phyloP scores from a whole-genome alignment of 2,113 vertebrate species.

The Tichodroma muraria region DNA sequence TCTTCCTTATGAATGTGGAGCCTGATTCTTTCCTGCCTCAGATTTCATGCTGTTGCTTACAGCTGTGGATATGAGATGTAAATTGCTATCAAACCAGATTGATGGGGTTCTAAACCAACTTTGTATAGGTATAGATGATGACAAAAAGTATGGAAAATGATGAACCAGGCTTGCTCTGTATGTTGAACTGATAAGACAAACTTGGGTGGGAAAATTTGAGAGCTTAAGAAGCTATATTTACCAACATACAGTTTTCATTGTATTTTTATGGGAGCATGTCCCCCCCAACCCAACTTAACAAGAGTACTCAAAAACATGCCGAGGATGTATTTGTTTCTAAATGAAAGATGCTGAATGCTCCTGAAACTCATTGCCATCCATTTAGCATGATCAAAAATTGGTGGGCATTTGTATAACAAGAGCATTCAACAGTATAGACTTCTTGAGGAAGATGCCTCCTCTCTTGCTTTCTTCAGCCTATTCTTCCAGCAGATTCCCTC shows the following conservation, averaged over 20 bases:
- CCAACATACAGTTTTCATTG: not conserved
- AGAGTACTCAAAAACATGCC: not conserved
- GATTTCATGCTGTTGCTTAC: not conserved
- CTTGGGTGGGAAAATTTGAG: not conserved
- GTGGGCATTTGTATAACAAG: not conserved
- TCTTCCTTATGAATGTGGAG: not conserved
- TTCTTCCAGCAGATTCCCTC: not conserved
- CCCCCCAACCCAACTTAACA: not conserved
- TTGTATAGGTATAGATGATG: not conserved
- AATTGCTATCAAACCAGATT: not conserved
- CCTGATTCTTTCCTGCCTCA: not conserved
- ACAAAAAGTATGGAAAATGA: not conserved
- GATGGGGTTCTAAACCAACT: not conserved
- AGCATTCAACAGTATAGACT: not conserved
- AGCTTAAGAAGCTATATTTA: not conserved
- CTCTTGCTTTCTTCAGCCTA: not conserved
- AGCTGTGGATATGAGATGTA: not conserved
- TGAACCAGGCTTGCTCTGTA: not conserved
- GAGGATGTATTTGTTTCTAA: not conserved
- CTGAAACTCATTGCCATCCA: not conserved
- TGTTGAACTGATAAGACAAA: not conserved
- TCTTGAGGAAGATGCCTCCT: not conserved
- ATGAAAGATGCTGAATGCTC: not conserved
- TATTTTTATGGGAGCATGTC: not conserved
- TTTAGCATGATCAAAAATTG: not conserved